Base-by-base conservation (phyloP, 2,888 invertebrate genomes). In the Limnephilus rhombicus region DNA sequence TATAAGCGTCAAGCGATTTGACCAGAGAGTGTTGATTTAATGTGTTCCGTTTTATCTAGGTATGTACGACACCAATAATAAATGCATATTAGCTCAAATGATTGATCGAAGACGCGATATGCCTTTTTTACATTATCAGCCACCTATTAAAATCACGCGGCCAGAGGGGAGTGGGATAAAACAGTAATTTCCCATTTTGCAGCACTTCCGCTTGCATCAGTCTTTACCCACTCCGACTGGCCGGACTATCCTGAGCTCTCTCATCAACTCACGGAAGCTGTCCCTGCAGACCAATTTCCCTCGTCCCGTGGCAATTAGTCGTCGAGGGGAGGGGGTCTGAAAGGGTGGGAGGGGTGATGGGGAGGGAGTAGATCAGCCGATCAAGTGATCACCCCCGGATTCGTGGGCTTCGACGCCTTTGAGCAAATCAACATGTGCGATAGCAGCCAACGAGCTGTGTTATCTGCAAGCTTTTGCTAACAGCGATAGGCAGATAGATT, bases 231-330 rank as follows among this genome's bases (percentile, higher is more conserved):
- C 86, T 86, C 45, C 45, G 45, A 68, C 68, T 68, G 68, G 68
- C 68, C 68, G 68, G 41, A 41, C 53, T 18, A 88, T 88, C 88
- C 49, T 88, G 37, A 80, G 80, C 80, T 41, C 91, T 86, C 90
- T 93, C 93, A 93, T 93, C 93, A 93, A 93, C 91, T 93, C 92
- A 90, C 93, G 93, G 93, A 93, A 93, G 91, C 93, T 92, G 91
- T 81, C 93, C 91, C 92, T 91, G 93, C 93, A 93, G 93, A 93
- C 93, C 93, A 93, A 93, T 93, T 93, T 93, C 93, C 93, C 93
- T 92, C 90, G 93, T 89, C 92, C 92, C 92, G 89, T 91, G 91
- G 93, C 92, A 93, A 93, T 93, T 93, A 93, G 93, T 93, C 90
- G 86, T 37, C 91, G 92, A 92, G 87, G 91, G 83, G 24, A 29